Evolutionary conservation across 2,797 vertebrate genomes (phyloP).

Genomic region (Sylvilagus floridanus): DNA sequence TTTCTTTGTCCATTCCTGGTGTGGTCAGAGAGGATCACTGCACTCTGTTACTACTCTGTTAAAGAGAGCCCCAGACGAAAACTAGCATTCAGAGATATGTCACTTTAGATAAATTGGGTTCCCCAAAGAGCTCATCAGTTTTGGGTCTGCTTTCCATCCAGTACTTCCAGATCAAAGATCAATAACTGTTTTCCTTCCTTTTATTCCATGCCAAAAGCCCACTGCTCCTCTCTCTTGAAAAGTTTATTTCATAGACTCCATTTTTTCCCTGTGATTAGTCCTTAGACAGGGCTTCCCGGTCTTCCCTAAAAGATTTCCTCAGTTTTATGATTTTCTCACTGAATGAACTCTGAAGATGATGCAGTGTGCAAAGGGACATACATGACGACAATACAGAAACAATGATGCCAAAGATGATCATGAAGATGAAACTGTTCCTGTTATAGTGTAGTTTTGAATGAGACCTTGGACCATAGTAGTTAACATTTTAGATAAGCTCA

Average conservation of each 20-base stretch:
- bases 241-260: conserved; percentile 31
- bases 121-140: background rate
- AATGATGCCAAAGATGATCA: background rate
- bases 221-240: background rate
- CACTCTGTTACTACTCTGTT: no score
- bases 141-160: background rate
- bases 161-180: background rate
- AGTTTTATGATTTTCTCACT: background rate
- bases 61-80: background rate
- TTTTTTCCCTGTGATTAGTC: background rate
- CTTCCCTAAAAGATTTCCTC: background rate
- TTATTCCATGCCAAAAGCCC: background rate
- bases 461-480: background rate
- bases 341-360: background rate
- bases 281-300: background rate
- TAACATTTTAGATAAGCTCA: background rate
- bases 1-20: background rate
- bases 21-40: background rate
- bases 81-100: background rate
- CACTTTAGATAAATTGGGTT: background rate
- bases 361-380: background rate
- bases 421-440: background rate
- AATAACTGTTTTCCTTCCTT: background rate
- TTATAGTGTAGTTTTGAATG: background rate
- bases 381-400: background rate